Percentiles rank a stretch among this genome's conserved stretches.
These are phyloP conservation scores for Nettapus auritus DNA, from an alignment of 2,113 vertebrate species.

Conservation along the genomic window DNA sequence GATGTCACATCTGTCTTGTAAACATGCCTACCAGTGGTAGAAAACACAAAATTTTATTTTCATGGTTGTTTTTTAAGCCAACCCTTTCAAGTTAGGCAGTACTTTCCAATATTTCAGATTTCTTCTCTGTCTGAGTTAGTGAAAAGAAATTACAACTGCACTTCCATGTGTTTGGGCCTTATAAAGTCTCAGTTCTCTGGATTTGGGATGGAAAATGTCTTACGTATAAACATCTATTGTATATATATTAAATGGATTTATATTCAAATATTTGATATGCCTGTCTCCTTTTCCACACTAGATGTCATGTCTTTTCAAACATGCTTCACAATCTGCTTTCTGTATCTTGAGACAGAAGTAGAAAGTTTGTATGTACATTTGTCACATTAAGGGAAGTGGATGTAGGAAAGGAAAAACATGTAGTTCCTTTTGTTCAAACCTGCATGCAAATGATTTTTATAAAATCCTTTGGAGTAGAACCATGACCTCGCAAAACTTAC, in stretches of 20 bases:
- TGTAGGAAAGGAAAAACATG: background rate
- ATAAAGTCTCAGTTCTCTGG: background rate
- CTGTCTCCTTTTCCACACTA: background rate
- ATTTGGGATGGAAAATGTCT: background rate
- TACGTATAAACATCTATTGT: background rate
- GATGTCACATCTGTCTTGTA: background rate
- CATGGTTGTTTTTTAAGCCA: background rate
- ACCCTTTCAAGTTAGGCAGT: background rate
- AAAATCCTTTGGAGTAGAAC: background rate
- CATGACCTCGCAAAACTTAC: background rate
- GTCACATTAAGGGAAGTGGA: background rate
- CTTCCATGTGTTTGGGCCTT: background rate
- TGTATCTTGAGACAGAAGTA: background rate
- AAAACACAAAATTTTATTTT: background rate
- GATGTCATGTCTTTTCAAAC: background rate
- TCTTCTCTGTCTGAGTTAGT: background rate
- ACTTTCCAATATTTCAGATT: background rate
- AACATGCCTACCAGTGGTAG: background rate
- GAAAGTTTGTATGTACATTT: background rate
- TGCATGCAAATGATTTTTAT: background rate
- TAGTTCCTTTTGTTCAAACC: background rate
- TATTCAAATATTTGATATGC: background rate
- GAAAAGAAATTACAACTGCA: background rate
- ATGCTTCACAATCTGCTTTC: background rate
- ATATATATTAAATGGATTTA: slow-evolving; percentile 1